Percentiles rank a stretch among this genome's conserved stretches.
Evolutionary conservation across 2,797 vertebrate genomes (phyloP).

Genomic region (Oreonectes daqikongensis): DNA sequence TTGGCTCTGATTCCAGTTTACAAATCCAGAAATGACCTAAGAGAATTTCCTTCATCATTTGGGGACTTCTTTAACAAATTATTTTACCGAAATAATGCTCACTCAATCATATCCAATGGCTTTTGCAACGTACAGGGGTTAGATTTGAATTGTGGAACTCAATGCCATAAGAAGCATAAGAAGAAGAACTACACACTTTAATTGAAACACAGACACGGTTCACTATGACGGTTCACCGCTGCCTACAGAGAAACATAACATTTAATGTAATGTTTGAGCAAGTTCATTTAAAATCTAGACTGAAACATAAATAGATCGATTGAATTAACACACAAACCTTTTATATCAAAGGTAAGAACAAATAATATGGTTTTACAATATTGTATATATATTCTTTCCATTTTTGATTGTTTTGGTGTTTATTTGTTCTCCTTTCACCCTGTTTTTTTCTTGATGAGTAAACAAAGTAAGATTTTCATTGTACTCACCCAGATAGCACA

Average conservation of each 20-base stretch:
- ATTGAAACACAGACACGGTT: too few relatives aligned
- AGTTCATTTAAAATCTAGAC: background rate
- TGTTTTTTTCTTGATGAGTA: too few relatives aligned
- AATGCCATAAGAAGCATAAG: background rate
- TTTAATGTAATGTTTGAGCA: background rate
- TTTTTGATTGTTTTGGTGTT: too few relatives aligned
- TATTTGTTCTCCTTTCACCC: too few relatives aligned
- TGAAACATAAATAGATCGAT: background rate
- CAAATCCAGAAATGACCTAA: slow-evolving; percentile 32
- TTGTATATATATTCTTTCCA: too few relatives aligned
- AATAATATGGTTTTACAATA: too few relatives aligned
- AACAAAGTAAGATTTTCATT: too few relatives aligned
- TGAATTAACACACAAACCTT: background rate
- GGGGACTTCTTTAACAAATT: slow-evolving; percentile 36
- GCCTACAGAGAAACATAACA: background rate
- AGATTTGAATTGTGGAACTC: background rate
- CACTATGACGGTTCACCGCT: background rate
- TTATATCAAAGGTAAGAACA: background rate
- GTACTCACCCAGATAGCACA: too few relatives aligned
- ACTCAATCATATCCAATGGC: slow-evolving; percentile 20
- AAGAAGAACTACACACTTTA: background rate
- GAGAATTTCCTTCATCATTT: slow-evolving; percentile 40
- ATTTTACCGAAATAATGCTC: slow-evolving; percentile 30
- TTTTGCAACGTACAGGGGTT: background rate
- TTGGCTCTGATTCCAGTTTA: slow-evolving; percentile 36